Conservation (phyloP, 2,888 invertebrate species). For the Itoplectis maculator region DNA sequence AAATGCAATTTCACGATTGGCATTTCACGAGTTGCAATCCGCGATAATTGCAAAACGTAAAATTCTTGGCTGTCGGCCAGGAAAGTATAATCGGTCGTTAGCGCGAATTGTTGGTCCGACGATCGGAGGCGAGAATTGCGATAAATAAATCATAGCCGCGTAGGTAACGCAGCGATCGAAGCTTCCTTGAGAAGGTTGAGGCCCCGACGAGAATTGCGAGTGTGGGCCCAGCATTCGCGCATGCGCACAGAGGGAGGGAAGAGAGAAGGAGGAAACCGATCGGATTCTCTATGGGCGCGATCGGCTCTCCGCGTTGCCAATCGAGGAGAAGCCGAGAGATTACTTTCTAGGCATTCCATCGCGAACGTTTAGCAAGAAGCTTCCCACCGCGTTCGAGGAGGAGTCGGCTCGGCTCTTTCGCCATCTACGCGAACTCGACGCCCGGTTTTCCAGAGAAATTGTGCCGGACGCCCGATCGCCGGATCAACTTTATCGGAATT, state of each 20-base stretch:
- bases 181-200: conserved; percentile 57
- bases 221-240: background rate
- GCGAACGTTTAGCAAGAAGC: conserved; percentile 72
- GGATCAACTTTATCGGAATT: conserved; percentile 1
- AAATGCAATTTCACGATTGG: conserved; percentile 18
- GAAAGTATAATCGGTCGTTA: conserved; percentile 33
- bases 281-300: conserved; percentile 5
- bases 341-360: conserved; percentile 76
- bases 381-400: conserved; percentile 66
- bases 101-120: background rate
- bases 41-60: conserved; percentile 10
- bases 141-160: conserved; percentile 34
- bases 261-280: too few species aligned
- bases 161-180: conserved; percentile 37
- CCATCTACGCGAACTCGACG: conserved; percentile 33
- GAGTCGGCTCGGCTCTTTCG: conserved; percentile 60
- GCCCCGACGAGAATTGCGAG: background rate
- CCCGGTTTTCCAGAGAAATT: conserved; percentile 8
- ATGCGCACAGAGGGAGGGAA: background rate
- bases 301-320: background rate
- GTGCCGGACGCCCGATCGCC: conserved; percentile 12
- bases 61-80: background rate
- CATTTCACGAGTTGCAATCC: background rate
- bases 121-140: conserved; percentile 12
- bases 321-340: conserved; percentile 62